Base-by-base conservation (phyloP, 2,888 invertebrate species). In the Rhagium mordax region DNA sequence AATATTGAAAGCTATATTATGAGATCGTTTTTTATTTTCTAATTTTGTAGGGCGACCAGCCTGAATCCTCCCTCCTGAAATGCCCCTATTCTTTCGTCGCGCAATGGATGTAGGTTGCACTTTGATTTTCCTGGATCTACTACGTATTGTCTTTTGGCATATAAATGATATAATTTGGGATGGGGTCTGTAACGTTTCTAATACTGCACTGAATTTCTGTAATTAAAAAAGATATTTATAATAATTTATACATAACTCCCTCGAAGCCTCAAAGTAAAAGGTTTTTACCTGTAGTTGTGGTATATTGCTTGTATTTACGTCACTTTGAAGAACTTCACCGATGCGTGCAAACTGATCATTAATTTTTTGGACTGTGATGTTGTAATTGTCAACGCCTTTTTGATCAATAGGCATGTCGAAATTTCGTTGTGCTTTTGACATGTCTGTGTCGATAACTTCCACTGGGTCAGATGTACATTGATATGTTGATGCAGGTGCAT, bases 261-360 rank as follows among this genome's bases (percentile, higher is more conserved):
- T n/a, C n/a, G n/a, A n/a, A n/a, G n/a, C n/a, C n/a, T n/a, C n/a
- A 51, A 10, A n/a, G 3, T 18, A 3, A 51, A 4, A 51, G 16
- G 51, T 51, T 51, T 16, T 16, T 51, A 51, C 51, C 51, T 51
- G 51, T 51, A 51, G 16, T 16, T 51, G 20, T 51, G 16, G 7
- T 51, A 51, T 51, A 51, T 15, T 51, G 51, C 51, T 51, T 16
- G 51, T 51, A 51, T 51, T 51, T 51, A 16, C 51, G 20, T 51
- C 16, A 51, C 51, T 51, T 51, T 51, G 2, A 10, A 51, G 51
- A 51, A 47, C 47, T 47, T 47, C 5, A 51, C 16, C 16, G 16
- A 16, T 51, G 51, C 51, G 51, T 51, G 51, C 51, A 51, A 51
- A 51, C 51, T 51, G 51, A 51, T 51, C 16, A 51, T 6, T 51